Evolutionary conservation across 2,888 invertebrate species (phyloP).

Genomic region (Argynnis bischoffii): DNA sequence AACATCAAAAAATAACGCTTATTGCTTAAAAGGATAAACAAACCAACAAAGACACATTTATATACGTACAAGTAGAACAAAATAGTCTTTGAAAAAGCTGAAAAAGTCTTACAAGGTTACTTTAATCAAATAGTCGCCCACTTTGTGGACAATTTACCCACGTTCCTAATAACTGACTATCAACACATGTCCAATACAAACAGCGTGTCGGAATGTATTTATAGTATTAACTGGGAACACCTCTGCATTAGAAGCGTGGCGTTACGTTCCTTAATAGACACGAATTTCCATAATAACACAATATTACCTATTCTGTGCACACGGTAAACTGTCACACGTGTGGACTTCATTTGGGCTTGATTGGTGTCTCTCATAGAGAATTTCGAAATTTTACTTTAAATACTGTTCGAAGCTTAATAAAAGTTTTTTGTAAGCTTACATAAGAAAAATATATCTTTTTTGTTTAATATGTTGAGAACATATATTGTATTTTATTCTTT

Average conservation of each 20-base stretch:
- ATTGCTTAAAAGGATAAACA: too few species aligned
- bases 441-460: too few species aligned
- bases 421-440: background rate
- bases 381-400: background rate
- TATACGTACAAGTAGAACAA: too few species aligned
- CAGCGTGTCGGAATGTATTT: slow-evolving; percentile 18
- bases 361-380: background rate
- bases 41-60: too few species aligned
- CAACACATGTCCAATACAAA: background rate
- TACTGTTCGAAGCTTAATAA: background rate
- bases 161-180: slow-evolving; percentile 13
- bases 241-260: slow-evolving; percentile 23
- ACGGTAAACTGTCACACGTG: slow-evolving; percentile 11
- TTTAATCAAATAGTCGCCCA: background rate
- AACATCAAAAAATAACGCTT: too few species aligned
- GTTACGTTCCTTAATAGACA: slow-evolving; percentile 28
- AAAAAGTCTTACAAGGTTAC: too few species aligned
- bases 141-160: slow-evolving; percentile 14
- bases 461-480: too few species aligned
- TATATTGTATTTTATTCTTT: background rate
- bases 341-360: background rate
- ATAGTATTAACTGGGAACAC: slow-evolving; percentile 17
- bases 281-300: slow-evolving; percentile 30
- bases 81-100: too few species aligned
- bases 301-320: slow-evolving; percentile 29